Base-by-base conservation (phyloP, 2,113 vertebrate species). In the Tachycineta bicolor region DNA sequence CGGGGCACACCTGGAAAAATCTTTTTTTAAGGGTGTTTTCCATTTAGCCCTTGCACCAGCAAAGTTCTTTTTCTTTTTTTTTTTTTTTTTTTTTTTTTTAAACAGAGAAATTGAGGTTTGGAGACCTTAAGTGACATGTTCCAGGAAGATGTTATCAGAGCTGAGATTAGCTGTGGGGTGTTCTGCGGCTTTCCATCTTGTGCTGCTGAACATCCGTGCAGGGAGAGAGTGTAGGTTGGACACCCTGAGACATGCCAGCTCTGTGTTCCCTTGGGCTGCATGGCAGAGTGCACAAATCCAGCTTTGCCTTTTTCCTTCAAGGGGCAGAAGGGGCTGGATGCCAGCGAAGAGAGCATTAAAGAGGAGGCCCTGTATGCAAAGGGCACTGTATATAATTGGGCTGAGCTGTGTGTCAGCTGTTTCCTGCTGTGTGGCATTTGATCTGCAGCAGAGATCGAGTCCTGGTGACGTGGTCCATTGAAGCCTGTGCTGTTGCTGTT, bases 341-440 rank as follows among this genome's bases (percentile, higher is more conserved):
- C 83, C 64, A 21, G 80, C 5, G 0, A 33, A 39, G 53, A 28
- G 74, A 69, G 83, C 70, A n/a, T 55, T 59, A 2, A 25, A 77
- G 89, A 85, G 70, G 59, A 83, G 87, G 47, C 64, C 64, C 64
- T 77, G 78, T 25, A 29, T 55, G 85, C 83, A 83, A 78, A 78
- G 83, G 88, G 92, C 90, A 77, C 69, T 43, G 79, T 33, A 12
- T 34, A 6, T 86, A 67, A 86, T 68, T 41, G 79, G 56, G 2
- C 85, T 59, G 90, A 83, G 94, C 82, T 63, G 85, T 29, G 65
- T 74, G 94, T 93, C 95, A 96, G 92, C 93, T 93, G 94, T 83
- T 97, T 96, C 90, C 94, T 94, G 95, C 93, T 71, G 68, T 6
- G 9, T 71, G 93, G 89, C 77, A 79, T 95, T 90, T 94, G 96